Conservation (phyloP, 2,113 vertebrate genomes). For the Bubo blakistoni region DNA sequence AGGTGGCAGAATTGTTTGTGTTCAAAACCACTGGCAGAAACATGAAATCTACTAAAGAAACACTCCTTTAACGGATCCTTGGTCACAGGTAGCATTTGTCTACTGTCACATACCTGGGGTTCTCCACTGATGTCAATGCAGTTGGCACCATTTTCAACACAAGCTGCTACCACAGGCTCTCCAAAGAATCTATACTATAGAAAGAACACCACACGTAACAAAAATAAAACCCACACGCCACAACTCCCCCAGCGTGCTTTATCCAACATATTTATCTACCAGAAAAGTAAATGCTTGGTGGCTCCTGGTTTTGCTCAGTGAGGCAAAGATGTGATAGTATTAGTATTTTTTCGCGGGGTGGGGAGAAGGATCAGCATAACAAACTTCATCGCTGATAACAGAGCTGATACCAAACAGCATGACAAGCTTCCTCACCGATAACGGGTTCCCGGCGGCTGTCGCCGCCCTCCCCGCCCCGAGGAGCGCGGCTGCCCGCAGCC, state of each 20-base stretch:
- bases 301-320: not conserved
- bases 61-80: not conserved
- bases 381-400: rapidly evolving
- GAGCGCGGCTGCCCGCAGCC: not conserved
- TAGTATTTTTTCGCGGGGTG: not conserved
- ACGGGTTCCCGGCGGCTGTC: rapidly evolving
- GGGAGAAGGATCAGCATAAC: not conserved
- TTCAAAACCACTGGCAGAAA: not conserved
- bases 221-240: not conserved
- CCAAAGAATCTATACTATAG: slow-evolving; percentile 91
- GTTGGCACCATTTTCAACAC: slow-evolving; percentile 91
- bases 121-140: slow-evolving; percentile 92
- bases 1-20: not conserved
- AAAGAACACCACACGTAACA: not conserved
- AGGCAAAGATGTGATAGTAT: not conserved
- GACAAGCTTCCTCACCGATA: not conserved
- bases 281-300: not conserved
- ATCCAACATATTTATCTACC: not conserved
- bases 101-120: slow-evolving; percentile 82
- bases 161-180: slow-evolving; percentile 89
- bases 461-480: not conserved
- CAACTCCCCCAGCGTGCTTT: not conserved
- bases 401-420: not conserved
- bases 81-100: not conserved
- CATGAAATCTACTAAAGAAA: not conserved